Evolutionary conservation across 2,797 vertebrate genomes (phyloP).

Genomic region (Saxicola maurus): DNA sequence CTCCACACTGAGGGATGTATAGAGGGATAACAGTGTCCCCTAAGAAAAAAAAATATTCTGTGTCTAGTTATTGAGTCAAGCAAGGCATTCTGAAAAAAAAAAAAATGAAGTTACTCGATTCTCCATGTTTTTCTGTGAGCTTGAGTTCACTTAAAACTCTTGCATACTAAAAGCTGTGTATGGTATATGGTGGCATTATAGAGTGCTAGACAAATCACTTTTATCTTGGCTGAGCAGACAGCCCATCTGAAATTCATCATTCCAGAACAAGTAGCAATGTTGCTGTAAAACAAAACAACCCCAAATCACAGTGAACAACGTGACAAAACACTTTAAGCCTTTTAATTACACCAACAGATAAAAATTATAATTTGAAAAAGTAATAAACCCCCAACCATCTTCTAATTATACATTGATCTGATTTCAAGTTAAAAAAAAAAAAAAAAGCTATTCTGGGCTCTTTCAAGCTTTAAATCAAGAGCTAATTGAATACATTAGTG

Average conservation of each 20-base stretch:
- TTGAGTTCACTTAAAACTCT: neutral
- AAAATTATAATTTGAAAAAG: neutral
- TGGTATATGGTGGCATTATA: neutral
- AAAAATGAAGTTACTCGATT: neutral
- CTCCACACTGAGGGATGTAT: constrained; percentile 92
- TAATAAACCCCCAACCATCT: neutral
- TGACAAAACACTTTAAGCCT: neutral
- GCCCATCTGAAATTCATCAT: neutral
- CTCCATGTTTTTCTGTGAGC: neutral
- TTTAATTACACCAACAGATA: neutral
- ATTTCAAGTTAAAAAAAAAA: neutral
- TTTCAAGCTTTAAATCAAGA: neutral
- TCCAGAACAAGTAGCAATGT: neutral
- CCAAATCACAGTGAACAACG: neutral
- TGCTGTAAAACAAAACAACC: neutral
- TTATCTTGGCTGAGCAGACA: neutral
- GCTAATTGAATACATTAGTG: neutral
- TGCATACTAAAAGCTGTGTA: neutral
- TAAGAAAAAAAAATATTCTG: constrained; percentile 26
- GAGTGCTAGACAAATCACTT: neutral
- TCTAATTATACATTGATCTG: neutral
- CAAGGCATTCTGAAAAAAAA: neutral
- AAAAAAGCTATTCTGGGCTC: neutral
- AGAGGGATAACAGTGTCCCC: constrained; percentile 90
- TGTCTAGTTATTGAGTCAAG: neutral